Conservation (phyloP, 2,888 invertebrate genomes). For the Hetaerina titia region DNA sequence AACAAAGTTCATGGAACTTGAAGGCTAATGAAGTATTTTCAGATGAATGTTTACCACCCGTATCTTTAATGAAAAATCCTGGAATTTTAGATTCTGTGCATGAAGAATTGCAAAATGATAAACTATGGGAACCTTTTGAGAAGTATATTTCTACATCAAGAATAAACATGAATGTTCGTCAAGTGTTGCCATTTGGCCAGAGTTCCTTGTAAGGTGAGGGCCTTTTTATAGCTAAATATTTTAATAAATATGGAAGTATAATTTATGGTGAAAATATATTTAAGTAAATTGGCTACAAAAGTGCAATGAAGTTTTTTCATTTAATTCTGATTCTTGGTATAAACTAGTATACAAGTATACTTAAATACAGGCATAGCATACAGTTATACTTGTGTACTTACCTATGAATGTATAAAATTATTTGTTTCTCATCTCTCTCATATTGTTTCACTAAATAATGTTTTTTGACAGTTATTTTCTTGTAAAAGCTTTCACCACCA, state of each 20-base stretch:
- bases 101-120: constrained; percentile 71
- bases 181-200: constrained; percentile 82
- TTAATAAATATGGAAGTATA: neutral
- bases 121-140: constrained; percentile 80
- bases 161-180: constrained; percentile 96
- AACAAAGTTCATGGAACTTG: constrained; percentile 78
- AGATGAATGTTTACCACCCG: constrained; percentile 70
- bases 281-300: neutral
- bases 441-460: too few species aligned
- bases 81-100: constrained; percentile 35
- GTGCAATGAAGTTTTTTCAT: neutral
- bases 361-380: too few species aligned
- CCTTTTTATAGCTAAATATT: neutral
- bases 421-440: too few species aligned
- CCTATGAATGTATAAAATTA: too few species aligned
- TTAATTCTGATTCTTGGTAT: too few species aligned
- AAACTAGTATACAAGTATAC: too few species aligned
- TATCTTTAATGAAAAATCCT: neutral
- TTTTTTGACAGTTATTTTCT: too few species aligned
- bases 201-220: neutral
- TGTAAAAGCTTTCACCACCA: too few species aligned
- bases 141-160: constrained; percentile 86
- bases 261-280: neutral
- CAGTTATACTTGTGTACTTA: too few species aligned
- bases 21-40: constrained; percentile 70